Percentiles rank a stretch among this genome's conserved stretches.
Evolutionary conservation across 2,888 invertebrate species (phyloP).

Genomic region (Psylliodes chrysocephalus): DNA sequence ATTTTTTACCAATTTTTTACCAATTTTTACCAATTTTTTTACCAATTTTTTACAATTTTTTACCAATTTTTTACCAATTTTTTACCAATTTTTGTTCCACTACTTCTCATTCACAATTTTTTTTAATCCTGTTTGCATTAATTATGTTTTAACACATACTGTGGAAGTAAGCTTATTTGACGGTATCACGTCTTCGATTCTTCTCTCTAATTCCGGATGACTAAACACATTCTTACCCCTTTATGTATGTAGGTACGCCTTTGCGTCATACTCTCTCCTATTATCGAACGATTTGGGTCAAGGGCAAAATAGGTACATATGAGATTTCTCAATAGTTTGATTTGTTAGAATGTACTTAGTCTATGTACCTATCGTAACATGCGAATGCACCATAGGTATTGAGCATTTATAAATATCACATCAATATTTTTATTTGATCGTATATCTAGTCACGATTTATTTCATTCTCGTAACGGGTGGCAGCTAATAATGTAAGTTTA

Average conservation of each 20-base stretch:
- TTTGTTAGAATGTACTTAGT: conserved; percentile 6
- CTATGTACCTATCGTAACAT: conserved; percentile 9
- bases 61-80: too few species aligned
- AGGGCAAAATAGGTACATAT: conserved; percentile 14
- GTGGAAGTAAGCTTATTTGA: background rate
- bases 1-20: too few species aligned
- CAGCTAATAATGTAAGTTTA: background rate
- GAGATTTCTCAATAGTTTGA: conserved; percentile 11
- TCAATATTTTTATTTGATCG: conserved; percentile 6
- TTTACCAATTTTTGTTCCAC: too few species aligned
- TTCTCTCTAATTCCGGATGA: background rate
- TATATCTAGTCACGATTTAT: conserved; percentile 16
- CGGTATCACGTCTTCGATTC: background rate
- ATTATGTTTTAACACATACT: too few species aligned
- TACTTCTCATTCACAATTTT: too few species aligned
- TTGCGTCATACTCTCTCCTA: conserved; percentile 2
- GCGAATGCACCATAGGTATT: conserved; percentile 9
- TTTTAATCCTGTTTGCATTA: too few species aligned
- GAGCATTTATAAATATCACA: conserved; percentile 9
- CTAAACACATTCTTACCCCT: conserved; percentile 15
- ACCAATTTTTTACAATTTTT: too few species aligned
- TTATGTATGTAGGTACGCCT: conserved; percentile 2
- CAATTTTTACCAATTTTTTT: too few species aligned
- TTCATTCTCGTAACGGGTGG: background rate
- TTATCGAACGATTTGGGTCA: conserved; percentile 14